Percentiles rank a stretch among this genome's conserved stretches.
Evolutionary conservation across 2,113 vertebrate genomes (phyloP).

Genomic region (Ornithorhynchus anatinus): DNA sequence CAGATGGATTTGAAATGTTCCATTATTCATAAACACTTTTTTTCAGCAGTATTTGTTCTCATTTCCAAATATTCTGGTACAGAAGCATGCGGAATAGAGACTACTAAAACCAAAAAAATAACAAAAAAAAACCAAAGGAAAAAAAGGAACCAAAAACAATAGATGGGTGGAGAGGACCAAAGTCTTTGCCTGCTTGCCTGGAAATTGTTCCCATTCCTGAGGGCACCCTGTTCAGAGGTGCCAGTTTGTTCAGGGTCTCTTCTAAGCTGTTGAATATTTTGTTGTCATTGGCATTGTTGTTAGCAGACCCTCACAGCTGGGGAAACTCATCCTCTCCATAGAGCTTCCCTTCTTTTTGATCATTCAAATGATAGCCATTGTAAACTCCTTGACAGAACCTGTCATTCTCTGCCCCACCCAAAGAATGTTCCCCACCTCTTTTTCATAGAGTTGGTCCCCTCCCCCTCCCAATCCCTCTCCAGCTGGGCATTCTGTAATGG

Average conservation of each 20-base stretch:
- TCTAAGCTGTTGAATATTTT: not conserved
- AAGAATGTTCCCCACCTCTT: not conserved
- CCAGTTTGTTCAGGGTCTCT: not conserved
- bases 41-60: slow-evolving; percentile 71
- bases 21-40: slow-evolving; percentile 84
- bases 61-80: slow-evolving; percentile 74
- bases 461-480: not conserved
- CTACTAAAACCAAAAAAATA: slow-evolving; percentile 66
- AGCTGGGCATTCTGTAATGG: slow-evolving; percentile 20
- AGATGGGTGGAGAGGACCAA: slow-evolving; percentile 26
- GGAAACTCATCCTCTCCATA: slow-evolving; percentile 21
- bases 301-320: slow-evolving; percentile 40
- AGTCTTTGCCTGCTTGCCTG: slow-evolving; percentile 32
- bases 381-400: slow-evolving; percentile 47
- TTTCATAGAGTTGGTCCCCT: not conserved
- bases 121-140: slow-evolving; percentile 49
- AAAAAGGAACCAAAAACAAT: too few relatives aligned
- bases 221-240: not conserved
- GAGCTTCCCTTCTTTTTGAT: slow-evolving; percentile 51
- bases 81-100: slow-evolving; percentile 46
- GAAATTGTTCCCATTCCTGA: not conserved
- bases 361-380: slow-evolving; percentile 34
- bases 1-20: slow-evolving; percentile 87
- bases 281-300: not conserved
- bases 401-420: not conserved